Percentiles rank a stretch among this genome's conserved stretches.
These are phyloP conservation scores for Trachythela sp. DNA, from an alignment of 64 coral and sea anemone genomes.

Conservation along the genomic window DNA sequence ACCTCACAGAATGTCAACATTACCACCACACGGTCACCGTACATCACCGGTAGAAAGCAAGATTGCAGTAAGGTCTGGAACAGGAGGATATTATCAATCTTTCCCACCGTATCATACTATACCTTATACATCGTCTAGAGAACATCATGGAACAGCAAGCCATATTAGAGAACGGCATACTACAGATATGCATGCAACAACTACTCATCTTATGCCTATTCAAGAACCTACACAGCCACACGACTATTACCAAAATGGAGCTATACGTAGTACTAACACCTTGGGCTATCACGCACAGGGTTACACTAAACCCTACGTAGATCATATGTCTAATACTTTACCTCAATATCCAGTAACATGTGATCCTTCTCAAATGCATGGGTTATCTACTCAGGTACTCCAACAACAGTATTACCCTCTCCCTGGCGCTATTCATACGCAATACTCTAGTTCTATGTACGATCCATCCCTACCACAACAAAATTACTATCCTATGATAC, in stretches of 20 bases:
- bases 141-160: not conserved
- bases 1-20: constrained; percentile 31
- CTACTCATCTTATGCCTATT: not conserved
- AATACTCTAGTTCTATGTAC: not conserved
- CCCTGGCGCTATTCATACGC: not conserved
- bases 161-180: not conserved
- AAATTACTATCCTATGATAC: not conserved
- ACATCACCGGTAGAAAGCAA: not conserved
- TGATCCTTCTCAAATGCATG: not conserved
- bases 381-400: not conserved
- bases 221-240: constrained; percentile 1
- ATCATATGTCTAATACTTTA: not conserved
- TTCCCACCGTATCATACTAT: constrained; percentile 5
- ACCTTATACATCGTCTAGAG: not conserved
- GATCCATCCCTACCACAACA: not conserved
- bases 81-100: not conserved
- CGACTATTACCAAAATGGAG: not conserved
- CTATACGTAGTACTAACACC: not conserved
- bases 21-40: not conserved
- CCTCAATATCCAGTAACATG: not conserved
- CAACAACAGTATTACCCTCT: not conserved
- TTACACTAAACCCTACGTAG: not conserved
- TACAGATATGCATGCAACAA: not conserved
- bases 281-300: not conserved
- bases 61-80: not conserved